Evolutionary conservation across 2,888 invertebrate genomes (phyloP).

Genomic region (Lomographa bimaculata): DNA sequence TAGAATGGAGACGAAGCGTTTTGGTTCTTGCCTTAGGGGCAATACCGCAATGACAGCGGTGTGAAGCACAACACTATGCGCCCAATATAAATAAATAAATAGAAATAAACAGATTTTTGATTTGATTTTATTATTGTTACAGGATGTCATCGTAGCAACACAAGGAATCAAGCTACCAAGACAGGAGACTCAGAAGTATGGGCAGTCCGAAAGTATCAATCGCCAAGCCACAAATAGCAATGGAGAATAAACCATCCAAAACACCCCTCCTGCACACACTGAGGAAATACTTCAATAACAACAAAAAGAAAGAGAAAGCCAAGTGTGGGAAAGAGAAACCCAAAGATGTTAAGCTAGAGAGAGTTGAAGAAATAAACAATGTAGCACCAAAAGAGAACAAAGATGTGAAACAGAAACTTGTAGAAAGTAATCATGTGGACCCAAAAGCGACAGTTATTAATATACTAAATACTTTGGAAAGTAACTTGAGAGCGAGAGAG

Average conservation of each 20-base stretch:
- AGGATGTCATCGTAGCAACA: slow-evolving; percentile 25
- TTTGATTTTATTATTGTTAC: too few relatives aligned
- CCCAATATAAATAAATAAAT: too few relatives aligned
- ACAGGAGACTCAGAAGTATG: slow-evolving; percentile 58
- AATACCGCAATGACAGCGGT: too few relatives aligned
- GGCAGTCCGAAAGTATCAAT: slow-evolving; percentile 52
- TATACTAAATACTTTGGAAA: slow-evolving; percentile 23
- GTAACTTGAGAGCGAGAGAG: slow-evolving; percentile 23
- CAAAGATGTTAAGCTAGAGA: slow-evolving; percentile 5
- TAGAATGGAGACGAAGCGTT: too few relatives aligned
- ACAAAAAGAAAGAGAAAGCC: slow-evolving; percentile 39
- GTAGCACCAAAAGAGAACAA: neutral
- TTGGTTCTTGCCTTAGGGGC: too few relatives aligned
- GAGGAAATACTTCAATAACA: slow-evolving; percentile 38
- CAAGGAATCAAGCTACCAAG: too few relatives aligned
- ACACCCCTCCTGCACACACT: slow-evolving; percentile 27
- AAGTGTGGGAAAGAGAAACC: slow-evolving; percentile 22
- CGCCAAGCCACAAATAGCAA: slow-evolving; percentile 45
- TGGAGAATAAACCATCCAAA: slow-evolving; percentile 59
- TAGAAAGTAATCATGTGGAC: neutral
- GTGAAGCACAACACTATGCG: too few relatives aligned
- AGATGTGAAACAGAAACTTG: neutral
- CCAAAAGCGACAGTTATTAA: slow-evolving; percentile 12
- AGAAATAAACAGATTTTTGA: too few relatives aligned
- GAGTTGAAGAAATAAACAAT: too few relatives aligned